Percentiles rank a stretch among this genome's conserved stretches.
Conservation (phyloP, 2,797 vertebrate genomes). For the Microctenopoma lineatum region DNA sequence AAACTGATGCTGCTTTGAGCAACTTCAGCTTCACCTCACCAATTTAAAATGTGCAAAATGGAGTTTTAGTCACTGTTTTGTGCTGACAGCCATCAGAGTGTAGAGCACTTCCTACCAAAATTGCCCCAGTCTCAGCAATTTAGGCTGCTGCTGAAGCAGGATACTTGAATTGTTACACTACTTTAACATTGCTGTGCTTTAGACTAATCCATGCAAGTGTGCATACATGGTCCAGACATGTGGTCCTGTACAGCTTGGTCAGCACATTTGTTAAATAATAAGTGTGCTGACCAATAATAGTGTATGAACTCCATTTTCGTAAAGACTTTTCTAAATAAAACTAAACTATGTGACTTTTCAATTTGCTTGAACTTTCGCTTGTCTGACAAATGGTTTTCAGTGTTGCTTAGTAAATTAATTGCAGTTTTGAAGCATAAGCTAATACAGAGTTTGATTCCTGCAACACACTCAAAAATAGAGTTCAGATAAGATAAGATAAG, state of each 20-base stretch:
- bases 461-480: too few relatives aligned
- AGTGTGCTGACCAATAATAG: neutral
- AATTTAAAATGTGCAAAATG: constrained; percentile 50
- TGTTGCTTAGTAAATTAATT: too few relatives aligned
- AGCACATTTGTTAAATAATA: neutral
- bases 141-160: constrained; percentile 32
- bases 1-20: constrained; percentile 56
- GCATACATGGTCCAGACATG: neutral
- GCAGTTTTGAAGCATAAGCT: too few relatives aligned
- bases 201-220: constrained; percentile 20
- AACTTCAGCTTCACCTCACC: constrained; percentile 31
- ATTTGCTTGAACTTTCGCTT: too few relatives aligned
- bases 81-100: constrained; percentile 47
- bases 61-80: constrained; percentile 50
- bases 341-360: too few relatives aligned
- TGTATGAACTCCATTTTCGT: neutral
- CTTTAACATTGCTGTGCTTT: constrained; percentile 6
- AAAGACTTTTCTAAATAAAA: too few relatives aligned
- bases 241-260: neutral
- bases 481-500: too few relatives aligned
- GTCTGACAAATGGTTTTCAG: too few relatives aligned
- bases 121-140: constrained; percentile 51
- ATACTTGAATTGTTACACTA: constrained; percentile 17
- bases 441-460: too few relatives aligned
- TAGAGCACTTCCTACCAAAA: constrained; percentile 26